These are phyloP conservation scores for Trogon melanurus DNA, from an alignment of 2,113 vertebrate genomes.

Conservation along the genomic window DNA sequence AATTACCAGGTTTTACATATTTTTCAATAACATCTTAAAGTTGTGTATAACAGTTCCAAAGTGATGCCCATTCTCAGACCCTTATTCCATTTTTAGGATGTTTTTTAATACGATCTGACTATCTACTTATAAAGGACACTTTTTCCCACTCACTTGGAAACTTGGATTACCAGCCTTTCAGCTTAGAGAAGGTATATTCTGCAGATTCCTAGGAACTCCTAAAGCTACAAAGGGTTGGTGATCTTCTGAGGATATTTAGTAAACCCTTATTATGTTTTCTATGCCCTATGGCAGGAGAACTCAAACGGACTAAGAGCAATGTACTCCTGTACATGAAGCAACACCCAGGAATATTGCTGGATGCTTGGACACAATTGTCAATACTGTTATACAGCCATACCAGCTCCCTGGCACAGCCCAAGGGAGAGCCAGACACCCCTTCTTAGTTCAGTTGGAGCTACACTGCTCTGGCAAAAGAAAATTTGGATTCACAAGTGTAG, in stretches of 20 bases:
- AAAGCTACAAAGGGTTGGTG: neutral
- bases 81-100: neutral
- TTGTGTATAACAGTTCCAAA: neutral
- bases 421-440: neutral
- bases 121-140: neutral
- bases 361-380: neutral
- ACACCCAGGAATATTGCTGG: neutral
- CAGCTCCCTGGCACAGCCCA: neutral
- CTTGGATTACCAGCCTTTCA: neutral
- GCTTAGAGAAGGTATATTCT: neutral
- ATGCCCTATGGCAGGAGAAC: fast-evolving
- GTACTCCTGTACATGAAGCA: neutral
- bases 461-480: neutral
- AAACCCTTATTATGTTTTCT: neutral
- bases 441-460: neutral
- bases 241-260: neutral
- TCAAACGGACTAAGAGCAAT: fast-evolving
- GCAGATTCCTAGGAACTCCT: neutral
- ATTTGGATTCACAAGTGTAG: neutral
- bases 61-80: neutral
- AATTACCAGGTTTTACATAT: neutral
- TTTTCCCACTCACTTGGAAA: neutral
- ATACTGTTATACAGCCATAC: neutral
- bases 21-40: neutral
- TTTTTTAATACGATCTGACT: neutral